A percentile compares a stretch with the other conserved stretches of the same genome.
phyloP scores from a whole-genome alignment of 2,113 vertebrate species.

The Sylvia atricapilla region DNA sequence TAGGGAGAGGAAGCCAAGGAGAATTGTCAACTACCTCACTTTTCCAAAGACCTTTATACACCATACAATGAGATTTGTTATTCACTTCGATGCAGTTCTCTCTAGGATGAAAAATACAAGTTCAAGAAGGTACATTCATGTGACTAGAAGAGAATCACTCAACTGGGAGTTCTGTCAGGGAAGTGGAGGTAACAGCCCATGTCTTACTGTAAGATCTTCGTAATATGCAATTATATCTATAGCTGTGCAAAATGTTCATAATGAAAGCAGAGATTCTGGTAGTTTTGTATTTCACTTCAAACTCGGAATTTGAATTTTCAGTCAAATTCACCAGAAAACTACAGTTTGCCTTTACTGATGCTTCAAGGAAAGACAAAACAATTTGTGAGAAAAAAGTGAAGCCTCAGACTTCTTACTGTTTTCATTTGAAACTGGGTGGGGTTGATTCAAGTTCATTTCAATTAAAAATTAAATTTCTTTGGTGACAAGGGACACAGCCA shows the following conservation, averaged over 20 bases:
- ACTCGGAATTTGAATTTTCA: neutral
- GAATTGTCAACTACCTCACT: neutral
- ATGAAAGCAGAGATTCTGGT: neutral
- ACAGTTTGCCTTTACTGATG: neutral
- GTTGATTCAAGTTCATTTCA: neutral
- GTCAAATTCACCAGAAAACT: neutral
- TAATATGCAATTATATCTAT: constrained; percentile 4
- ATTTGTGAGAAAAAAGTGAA: neutral
- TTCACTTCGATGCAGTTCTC: neutral
- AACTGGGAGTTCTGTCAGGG: constrained; percentile 21
- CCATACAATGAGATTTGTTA: neutral
- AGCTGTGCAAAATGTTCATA: neutral
- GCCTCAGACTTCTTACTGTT: neutral
- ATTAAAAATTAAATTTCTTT: neutral
- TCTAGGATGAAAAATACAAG: neutral
- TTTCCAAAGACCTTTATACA: neutral
- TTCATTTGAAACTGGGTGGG: neutral
- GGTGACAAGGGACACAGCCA: neutral
- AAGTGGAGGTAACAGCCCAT: neutral
- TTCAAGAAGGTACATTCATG: neutral
- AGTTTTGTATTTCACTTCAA: neutral
- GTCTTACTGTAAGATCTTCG: constrained; percentile 29
- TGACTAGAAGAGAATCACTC: neutral
- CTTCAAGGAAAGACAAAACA: neutral
- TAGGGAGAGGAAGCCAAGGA: neutral